Evolutionary conservation across 2,113 vertebrate species (phyloP).

Genomic region (Melanotaenia duboulayi): DNA sequence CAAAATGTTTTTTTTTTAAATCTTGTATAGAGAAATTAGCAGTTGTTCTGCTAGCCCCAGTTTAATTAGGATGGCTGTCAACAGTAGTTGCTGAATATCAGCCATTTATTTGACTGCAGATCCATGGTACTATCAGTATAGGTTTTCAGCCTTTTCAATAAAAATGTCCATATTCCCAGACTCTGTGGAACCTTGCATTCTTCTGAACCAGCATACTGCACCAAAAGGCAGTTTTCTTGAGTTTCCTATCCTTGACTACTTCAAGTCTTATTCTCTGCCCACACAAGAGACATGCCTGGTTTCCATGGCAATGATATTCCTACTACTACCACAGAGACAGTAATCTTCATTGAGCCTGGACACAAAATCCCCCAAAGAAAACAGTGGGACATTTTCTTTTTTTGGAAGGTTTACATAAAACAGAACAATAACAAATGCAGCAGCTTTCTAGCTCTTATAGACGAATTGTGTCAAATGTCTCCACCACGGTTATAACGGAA

Average conservation of each 20-base stretch:
- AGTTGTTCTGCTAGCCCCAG: not conserved
- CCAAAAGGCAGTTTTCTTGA: slow-evolving; percentile 47
- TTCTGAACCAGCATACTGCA: not conserved
- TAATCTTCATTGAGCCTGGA: slow-evolving; percentile 6
- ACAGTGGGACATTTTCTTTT: not conserved
- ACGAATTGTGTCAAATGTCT: no score
- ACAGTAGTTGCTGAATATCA: no score
- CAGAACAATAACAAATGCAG: slow-evolving; percentile 5
- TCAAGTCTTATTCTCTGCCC: slow-evolving; percentile 56
- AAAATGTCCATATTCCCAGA: no score
- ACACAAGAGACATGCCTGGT: slow-evolving; percentile 60
- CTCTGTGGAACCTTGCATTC: not conserved
- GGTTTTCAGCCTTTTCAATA: not conserved
- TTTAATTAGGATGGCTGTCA: not conserved
- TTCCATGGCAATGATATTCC: slow-evolving; percentile 61
- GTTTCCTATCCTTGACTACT: slow-evolving; percentile 38
- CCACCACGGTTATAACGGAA: not conserved
- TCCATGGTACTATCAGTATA: not conserved
- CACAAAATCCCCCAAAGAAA: not conserved
- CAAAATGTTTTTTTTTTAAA: no score
- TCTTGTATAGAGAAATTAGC: not conserved
- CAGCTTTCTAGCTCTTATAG: not conserved
- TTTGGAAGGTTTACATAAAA: not conserved
- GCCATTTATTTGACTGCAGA: no score
- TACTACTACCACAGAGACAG: slow-evolving; percentile 32